These are phyloP conservation scores for Apis cerana DNA, from an alignment of 1,140 invertebrate species.

Conservation along the genomic window DNA sequence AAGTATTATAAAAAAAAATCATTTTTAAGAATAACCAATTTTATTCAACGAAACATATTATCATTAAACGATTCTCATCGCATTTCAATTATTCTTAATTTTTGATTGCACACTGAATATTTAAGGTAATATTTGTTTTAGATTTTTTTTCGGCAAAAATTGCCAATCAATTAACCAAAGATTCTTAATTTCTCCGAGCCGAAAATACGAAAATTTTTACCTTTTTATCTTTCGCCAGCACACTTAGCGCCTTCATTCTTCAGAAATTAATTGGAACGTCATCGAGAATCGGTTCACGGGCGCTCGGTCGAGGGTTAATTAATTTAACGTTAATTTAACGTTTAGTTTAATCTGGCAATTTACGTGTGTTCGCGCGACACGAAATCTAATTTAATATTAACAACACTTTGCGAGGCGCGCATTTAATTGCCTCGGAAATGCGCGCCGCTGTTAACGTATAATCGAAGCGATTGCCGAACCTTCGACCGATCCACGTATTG, in stretches of 20 bases:
- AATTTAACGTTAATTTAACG: conserved; percentile 50
- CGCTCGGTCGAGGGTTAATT: conserved; percentile 21
- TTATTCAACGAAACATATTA: too few species aligned
- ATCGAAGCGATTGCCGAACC: conserved; percentile 32
- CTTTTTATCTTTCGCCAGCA: too few species aligned
- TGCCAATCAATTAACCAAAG: too few species aligned
- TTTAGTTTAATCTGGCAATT: conserved; percentile 50
- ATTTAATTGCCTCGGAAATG: conserved; percentile 53
- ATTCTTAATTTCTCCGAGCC: too few species aligned
- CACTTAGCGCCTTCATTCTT: not conserved
- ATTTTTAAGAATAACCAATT: too few species aligned
- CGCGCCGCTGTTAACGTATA: conserved; percentile 40
- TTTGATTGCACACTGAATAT: too few species aligned
- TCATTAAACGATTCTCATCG: too few species aligned
- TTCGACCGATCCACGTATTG: conserved; percentile 40
- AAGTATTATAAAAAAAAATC: too few species aligned
- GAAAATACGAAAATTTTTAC: too few species aligned
- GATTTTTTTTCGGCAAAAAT: too few species aligned
- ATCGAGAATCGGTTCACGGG: conserved; percentile 1
- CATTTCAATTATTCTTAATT: too few species aligned
- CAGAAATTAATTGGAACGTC: conserved; percentile 28
- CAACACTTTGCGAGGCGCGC: conserved; percentile 33
- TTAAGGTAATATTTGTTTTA: too few species aligned
- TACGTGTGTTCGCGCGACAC: conserved; percentile 18
- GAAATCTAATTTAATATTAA: conserved; percentile 56